phyloP scores from a whole-genome alignment of 2,797 vertebrate species.

The Hephaestus fuliginosus region DNA sequence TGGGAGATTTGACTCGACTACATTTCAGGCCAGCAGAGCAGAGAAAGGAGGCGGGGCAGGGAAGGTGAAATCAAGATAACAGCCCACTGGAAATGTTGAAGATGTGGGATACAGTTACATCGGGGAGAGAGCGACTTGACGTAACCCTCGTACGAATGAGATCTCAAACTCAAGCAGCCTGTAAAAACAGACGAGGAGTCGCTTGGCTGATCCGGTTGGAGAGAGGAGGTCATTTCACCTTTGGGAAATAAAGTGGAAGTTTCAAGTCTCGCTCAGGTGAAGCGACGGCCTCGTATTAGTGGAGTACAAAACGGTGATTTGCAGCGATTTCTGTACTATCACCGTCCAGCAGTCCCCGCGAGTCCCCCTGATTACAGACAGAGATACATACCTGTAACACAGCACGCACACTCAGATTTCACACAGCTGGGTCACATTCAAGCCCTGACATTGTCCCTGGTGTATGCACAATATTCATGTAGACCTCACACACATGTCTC shows the following conservation, averaged over 20 bases:
- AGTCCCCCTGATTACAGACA: slow-evolving; percentile 26
- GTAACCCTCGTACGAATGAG: background rate
- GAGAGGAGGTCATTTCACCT: background rate
- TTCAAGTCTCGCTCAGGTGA: slow-evolving; percentile 16
- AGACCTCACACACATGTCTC: slow-evolving; percentile 59
- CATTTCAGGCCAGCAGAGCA: slow-evolving; percentile 1
- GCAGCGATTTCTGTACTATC: slow-evolving; percentile 5
- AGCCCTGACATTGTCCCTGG: slow-evolving; percentile 52
- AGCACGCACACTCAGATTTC: slow-evolving; percentile 40
- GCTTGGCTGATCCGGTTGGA: background rate
- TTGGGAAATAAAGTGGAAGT: background rate
- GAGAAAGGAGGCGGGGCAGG: background rate
- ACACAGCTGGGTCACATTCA: slow-evolving; percentile 59
- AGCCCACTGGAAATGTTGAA: background rate
- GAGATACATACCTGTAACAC: slow-evolving; percentile 50
- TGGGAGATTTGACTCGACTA: background rate
- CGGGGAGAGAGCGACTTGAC: background rate
- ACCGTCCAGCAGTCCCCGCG: slow-evolving; percentile 2
- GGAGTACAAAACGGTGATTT: background rate
- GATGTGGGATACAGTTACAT: background rate
- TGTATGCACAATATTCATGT: slow-evolving; percentile 33
- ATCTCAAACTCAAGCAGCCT: slow-evolving; percentile 24
- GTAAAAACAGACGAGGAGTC: slow-evolving; percentile 28
- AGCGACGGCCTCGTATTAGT: background rate
- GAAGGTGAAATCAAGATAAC: slow-evolving; percentile 2